Evolutionary conservation across 2,113 vertebrate genomes (phyloP).

Genomic region (Leptobrachium ailaonicum): DNA sequence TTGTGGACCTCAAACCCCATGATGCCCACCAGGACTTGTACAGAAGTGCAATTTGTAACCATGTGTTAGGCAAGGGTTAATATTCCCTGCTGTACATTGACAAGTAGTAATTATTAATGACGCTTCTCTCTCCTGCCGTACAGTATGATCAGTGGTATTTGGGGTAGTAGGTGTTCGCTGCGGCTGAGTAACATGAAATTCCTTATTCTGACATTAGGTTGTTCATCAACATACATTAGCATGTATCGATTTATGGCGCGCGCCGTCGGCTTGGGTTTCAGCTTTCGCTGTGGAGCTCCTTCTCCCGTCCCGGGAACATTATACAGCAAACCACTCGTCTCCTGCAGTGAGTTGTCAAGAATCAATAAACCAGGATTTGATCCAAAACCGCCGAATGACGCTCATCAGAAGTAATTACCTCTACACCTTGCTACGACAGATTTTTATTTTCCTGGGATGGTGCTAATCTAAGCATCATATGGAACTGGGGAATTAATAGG

Average conservation of each 20-base stretch:
- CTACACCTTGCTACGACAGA: conserved; percentile 61
- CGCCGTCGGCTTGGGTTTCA: conserved; percentile 42
- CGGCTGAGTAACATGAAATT: conserved; percentile 49
- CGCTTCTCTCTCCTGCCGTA: neutral
- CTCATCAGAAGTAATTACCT: conserved; percentile 73
- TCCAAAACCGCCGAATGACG: conserved; percentile 59
- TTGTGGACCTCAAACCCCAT: too few species aligned
- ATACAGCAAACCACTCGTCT: conserved; percentile 45
- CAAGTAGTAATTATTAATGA: too few species aligned
- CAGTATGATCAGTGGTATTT: neutral
- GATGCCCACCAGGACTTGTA: too few species aligned
- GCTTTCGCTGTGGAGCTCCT: neutral
- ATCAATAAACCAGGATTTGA: conserved; percentile 54
- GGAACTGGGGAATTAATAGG: conserved; percentile 67
- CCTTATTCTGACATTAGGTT: conserved; percentile 50
- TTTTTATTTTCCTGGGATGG: conserved; percentile 55
- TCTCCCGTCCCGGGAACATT: conserved; percentile 1
- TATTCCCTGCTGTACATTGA: too few species aligned
- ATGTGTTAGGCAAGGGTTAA: too few species aligned
- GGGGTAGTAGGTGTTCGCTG: conserved; percentile 28
- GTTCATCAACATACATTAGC: conserved; percentile 40
- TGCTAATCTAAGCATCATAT: conserved; percentile 70
- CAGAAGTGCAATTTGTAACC: too few species aligned
- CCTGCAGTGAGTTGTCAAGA: conserved; percentile 55
- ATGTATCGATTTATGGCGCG: conserved; percentile 39